Evolutionary conservation across 2,888 invertebrate species (phyloP).

Genomic region (Kryphioiulus occultus): DNA sequence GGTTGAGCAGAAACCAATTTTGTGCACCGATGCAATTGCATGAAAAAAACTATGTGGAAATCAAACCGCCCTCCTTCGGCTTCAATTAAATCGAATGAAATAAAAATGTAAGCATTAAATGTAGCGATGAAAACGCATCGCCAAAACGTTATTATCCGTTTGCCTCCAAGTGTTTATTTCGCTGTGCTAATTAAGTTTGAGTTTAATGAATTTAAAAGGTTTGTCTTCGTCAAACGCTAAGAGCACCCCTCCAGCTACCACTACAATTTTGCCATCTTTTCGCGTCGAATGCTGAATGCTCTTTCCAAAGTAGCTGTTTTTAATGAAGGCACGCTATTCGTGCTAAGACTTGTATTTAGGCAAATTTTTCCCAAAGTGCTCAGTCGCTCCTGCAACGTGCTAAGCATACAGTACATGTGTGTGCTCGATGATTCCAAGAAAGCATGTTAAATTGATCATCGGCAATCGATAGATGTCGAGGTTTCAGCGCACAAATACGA

Average conservation of each 20-base stretch:
- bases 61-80: neutral
- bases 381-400: neutral
- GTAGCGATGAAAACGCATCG: neutral
- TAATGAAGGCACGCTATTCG: neutral
- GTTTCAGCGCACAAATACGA: neutral
- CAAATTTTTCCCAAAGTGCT: neutral
- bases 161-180: neutral
- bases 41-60: too few species aligned
- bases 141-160: neutral
- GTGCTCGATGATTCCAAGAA: neutral
- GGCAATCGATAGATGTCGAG: neutral
- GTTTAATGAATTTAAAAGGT: neutral
- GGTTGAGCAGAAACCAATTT: too few species aligned
- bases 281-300: neutral
- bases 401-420: neutral
- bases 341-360: neutral
- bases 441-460: slow-evolving; percentile 5
- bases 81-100: neutral
- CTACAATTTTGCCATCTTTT: neutral
- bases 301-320: neutral
- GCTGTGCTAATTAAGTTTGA: neutral
- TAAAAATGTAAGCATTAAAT: neutral
- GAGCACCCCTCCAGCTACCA: neutral
- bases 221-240: neutral
- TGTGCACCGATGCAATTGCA: too few species aligned